A percentile compares a stretch with the other conserved stretches of the same genome.
Conservation (phyloP, 2,888 invertebrate genomes). For the Dryococelus australis region DNA sequence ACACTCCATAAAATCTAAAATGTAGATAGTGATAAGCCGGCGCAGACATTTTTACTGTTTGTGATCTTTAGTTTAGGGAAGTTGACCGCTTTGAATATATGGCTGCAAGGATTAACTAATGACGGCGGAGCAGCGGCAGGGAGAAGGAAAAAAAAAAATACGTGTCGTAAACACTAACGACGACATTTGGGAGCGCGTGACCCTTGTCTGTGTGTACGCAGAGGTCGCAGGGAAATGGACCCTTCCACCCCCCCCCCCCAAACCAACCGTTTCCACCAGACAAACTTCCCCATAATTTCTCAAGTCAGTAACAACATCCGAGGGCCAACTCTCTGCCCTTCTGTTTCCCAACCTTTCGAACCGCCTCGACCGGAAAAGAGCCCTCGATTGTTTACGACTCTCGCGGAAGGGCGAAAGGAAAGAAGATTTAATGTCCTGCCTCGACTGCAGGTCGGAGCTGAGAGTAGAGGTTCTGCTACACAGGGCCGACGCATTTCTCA, state of each 20-base stretch:
- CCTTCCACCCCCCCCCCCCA: neutral
- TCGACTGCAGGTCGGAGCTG: neutral
- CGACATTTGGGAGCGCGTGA: neutral
- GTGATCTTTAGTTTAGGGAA: neutral
- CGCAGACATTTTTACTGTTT: neutral
- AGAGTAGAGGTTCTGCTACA: neutral
- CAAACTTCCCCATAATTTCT: neutral
- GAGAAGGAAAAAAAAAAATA: neutral
- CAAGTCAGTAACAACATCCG: neutral
- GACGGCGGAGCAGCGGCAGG: neutral
- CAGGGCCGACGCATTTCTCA: too few species aligned
- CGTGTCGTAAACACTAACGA: neutral
- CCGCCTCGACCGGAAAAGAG: neutral
- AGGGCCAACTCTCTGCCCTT: neutral
- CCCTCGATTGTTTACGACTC: neutral
- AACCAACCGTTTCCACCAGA: neutral
- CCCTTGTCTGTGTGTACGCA: neutral
- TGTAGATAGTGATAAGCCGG: neutral
- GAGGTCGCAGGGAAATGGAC: neutral
- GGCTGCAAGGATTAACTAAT: neutral
- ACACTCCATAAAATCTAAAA: neutral
- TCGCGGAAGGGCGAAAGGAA: neutral
- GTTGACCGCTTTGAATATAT: neutral
- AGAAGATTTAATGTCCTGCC: neutral
- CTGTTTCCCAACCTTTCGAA: neutral